Evolutionary conservation across 37 sponge, comb jelly and placozoan genomes (phyloP), one percentile per base, ranked within the genome.

Genomic region (Bolinopsis microptera): DNA sequence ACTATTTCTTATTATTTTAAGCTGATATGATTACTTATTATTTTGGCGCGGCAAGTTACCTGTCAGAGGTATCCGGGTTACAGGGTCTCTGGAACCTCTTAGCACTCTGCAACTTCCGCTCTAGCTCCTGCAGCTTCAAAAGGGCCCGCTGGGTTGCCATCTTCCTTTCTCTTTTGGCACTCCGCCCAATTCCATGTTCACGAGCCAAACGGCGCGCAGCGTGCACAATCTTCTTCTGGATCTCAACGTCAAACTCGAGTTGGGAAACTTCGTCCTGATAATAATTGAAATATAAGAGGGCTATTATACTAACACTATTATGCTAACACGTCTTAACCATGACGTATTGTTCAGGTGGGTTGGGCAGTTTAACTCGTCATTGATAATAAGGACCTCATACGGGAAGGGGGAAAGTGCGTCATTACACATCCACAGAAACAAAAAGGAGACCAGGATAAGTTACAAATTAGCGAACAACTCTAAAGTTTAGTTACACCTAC

Each of bases 161-260:
- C 37, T 77, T 77, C 5, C 80, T 27, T 32, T 77, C 80, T 32
- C 80, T 32, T 36, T 77, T 77, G 33, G 32, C 80, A 32, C 9
- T 77, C 36, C 80, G 27, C 35, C 80, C 80, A 16, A 77, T 77
- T 27, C 80, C 80, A 32, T 77, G 80, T 32, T 77, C 80, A 32
- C 80, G 80, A 3, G 80, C 80, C 3, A 77, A 36, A 31, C 80
- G 80, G 35, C 80, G 80, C 80, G 80, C 80, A 34, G 80, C 80
- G 80, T 77, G 80, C 80, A 77, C 80, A 16, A 77, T 77, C 80
- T 77, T 77, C 80, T 77, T 77, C 80, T 77, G 80, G 1, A 77
- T 77, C 37, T 77, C 80, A 1, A 77, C 80, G 80, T 77, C 80
- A 77, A 77, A 77, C 21, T 77, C 80, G 33, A 77, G 35, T 28